Evolutionary conservation across 2,113 vertebrate species (phyloP).

Genomic region (Varanus komodoensis): DNA sequence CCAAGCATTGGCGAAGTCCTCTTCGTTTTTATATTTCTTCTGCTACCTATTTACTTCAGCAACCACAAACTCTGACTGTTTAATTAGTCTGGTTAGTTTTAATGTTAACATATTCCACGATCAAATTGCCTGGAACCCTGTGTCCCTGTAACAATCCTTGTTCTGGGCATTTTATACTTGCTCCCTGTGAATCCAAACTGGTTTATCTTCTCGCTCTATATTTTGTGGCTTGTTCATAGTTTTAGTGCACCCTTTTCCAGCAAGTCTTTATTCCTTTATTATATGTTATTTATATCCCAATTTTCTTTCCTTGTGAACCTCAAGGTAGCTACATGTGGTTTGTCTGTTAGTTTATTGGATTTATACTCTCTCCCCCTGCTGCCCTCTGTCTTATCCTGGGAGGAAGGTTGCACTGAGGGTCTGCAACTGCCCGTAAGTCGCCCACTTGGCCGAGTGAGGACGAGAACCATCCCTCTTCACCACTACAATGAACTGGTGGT

Average conservation of each 20-base stretch:
- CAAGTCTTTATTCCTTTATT: neutral
- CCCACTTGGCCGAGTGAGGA: too few species aligned
- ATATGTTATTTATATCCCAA: too few species aligned
- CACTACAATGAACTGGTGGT: too few species aligned
- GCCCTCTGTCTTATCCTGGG: too few species aligned
- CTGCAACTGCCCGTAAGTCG: too few species aligned
- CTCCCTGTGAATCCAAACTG: neutral
- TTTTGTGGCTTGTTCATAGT: neutral
- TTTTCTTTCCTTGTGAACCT: too few species aligned
- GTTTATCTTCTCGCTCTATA: neutral
- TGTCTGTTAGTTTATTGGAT: too few species aligned
- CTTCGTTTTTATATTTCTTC: neutral
- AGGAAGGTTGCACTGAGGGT: too few species aligned
- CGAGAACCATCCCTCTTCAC: too few species aligned
- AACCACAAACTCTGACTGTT: neutral
- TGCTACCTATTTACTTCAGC: neutral
- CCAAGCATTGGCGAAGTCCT: too few species aligned
- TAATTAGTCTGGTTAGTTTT: neutral
- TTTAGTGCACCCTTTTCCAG: neutral
- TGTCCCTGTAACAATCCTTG: neutral
- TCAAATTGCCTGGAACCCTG: neutral
- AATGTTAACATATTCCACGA: neutral
- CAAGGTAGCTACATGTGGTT: too few species aligned
- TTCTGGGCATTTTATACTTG: neutral
- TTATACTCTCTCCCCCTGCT: too few species aligned